Base-by-base conservation (phyloP, 2,113 vertebrate species). In the Athene noctua region DNA sequence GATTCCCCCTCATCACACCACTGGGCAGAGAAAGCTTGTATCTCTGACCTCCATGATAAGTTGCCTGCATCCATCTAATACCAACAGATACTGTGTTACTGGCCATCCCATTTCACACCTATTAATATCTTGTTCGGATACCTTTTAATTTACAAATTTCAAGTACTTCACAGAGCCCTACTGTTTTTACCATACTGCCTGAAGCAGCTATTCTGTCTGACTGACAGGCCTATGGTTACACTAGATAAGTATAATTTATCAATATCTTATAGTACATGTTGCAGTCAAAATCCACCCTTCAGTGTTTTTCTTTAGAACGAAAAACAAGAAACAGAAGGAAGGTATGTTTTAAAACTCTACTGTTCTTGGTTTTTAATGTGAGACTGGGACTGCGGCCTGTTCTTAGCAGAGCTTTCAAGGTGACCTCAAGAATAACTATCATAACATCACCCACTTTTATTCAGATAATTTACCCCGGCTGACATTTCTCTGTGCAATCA, bases 401-500 rank as follows among this genome's bases (percentile, higher is more conserved):
- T 96, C 73, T 91, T 81, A 84, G 30, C 25, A 74, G 8, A 86
- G 44, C 27, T 81, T 97, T 94, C 85, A 94, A 91, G 73, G 87
- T 95, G 63, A 96, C 66, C 47, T 95, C 55, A 67, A 86, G 72
- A 96, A 86, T 57, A 94, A 86, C 42, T 85, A 68, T 40, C 73
- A 84, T 52, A 82, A 80, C 38, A 67, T 85, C 26, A 66, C 77
- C 38, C 70, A 26, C 36, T 89, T 96, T 84, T 83, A 75, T 81
- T 66, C 42, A 88, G 62, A 52, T 86, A 96, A 93, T 95, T 96
- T 96, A 70, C 83, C 38, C 75, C 90, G 11, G 47, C 25, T 96
- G 90, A 57, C 65, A 94, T 84, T 96, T 75, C 36, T 70, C 65
- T 44, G 15, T 79, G 66, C 40, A 96, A 86, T 58, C 27, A 88